Conservation (phyloP, 2,888 invertebrate species). For the Drosophila glabriapex region DNA sequence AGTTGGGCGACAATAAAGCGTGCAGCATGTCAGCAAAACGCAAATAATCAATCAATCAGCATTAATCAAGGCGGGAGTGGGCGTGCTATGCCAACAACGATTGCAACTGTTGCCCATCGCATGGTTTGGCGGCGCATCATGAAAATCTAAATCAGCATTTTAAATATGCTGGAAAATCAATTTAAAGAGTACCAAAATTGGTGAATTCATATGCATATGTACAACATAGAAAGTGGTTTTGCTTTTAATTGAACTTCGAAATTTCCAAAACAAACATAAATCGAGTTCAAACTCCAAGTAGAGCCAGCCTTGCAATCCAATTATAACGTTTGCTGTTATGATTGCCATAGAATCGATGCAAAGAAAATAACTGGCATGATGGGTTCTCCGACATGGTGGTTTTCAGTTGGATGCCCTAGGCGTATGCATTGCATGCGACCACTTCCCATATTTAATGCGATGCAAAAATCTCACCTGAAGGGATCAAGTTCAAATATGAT, state of each 20-base stretch:
- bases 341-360: background rate
- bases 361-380: background rate
- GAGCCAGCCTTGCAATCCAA: background rate
- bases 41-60: slow-evolving; percentile 83
- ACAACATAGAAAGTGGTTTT: background rate
- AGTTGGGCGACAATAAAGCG: slow-evolving; percentile 75
- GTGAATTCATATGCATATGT: background rate
- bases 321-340: background rate
- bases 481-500: background rate
- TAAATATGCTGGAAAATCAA: slow-evolving; percentile 21
- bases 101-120: slow-evolving; percentile 57
- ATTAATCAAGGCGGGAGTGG: slow-evolving; percentile 72
- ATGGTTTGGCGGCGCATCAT: background rate
- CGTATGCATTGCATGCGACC: background rate
- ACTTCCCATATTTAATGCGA: background rate
- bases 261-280: background rate
- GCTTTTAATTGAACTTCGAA: slow-evolving; percentile 1
- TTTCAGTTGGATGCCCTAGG: too few relatives aligned
- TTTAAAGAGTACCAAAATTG: slow-evolving; percentile 12
- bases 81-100: slow-evolving; percentile 26
- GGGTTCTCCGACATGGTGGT: background rate
- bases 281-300: background rate
- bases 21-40: slow-evolving; percentile 78
- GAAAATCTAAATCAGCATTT: slow-evolving; percentile 40
- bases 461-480: background rate